Evolutionary conservation across 2,113 vertebrate species (phyloP).

Genomic region (Pitta sordida): DNA sequence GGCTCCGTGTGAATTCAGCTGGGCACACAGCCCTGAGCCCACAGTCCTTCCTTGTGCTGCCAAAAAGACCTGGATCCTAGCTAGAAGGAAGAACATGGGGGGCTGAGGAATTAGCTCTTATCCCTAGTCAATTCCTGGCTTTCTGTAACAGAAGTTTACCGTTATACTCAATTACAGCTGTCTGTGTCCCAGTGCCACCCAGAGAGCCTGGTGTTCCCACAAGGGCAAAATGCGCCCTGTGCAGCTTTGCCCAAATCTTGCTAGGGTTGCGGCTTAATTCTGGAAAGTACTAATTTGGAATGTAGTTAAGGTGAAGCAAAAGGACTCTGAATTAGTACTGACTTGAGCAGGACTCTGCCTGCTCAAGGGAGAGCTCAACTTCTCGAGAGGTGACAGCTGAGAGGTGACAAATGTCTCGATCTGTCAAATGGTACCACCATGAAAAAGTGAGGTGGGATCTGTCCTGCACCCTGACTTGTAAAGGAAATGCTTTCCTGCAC

Average conservation of each 20-base stretch:
- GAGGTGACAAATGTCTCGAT: background rate
- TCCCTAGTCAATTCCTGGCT: background rate
- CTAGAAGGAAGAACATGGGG: background rate
- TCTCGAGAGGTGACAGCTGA: background rate
- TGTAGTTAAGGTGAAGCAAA: background rate
- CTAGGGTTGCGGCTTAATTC: background rate
- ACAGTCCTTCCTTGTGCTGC: background rate
- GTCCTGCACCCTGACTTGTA: background rate
- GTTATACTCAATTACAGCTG: background rate
- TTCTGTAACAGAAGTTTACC: background rate
- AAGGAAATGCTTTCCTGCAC: background rate
- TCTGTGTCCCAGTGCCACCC: background rate
- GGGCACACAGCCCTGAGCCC: background rate
- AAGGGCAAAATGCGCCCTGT: fast-evolving
- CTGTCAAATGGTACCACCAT: background rate
- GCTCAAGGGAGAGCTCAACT: background rate
- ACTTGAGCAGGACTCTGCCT: background rate
- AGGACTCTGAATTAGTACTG: background rate
- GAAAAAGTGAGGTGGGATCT: background rate
- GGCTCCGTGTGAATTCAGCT: background rate
- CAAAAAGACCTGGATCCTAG: background rate
- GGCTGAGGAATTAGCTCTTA: background rate
- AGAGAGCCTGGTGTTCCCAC: background rate
- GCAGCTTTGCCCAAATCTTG: background rate
- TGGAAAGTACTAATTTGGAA: fast-evolving